Base-by-base conservation (phyloP, 23 tunicate genomes). In the Botrylloides violaceus region DNA sequence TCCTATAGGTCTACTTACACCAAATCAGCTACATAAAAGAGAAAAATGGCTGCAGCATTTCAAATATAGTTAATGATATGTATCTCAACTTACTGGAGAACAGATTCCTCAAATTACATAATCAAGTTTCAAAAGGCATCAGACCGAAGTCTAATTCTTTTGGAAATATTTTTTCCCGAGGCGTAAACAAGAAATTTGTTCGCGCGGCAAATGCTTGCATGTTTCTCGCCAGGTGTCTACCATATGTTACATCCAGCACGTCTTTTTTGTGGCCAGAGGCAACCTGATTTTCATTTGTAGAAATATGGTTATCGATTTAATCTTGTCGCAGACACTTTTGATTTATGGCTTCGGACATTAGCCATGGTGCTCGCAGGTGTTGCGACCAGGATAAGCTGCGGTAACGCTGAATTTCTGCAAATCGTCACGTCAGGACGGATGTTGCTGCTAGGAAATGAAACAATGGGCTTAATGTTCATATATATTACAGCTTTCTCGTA, bases 211-310 rank as follows among this genome's bases (percentile, higher is more conserved):
- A 32, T 36, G 37, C 58, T 36, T 68, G 29, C 25, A 28, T 39
- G 56, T 37, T 22, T 25, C 30, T 26, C 49, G 21, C 58, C 74
- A 68, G 74, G 74, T 68, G 74, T 68, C 58, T 37, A 68, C 74
- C 74, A 68, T 68, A 68, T 68, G 74, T 37, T 37, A 35, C 26
- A 43, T 33, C 37, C 27, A 37, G 21, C 38, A 68, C 20, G 23
- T 37, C 58, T 37, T 68, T 68, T n/a, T 68, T 36, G 74, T 68
- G 74, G 74, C 74, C 74, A 35, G 58, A 39, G 58, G 74, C 56
- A 23, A 68, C 49, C 25, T 2, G 74, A 68, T 37, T 43, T 36
- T 37, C 32, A 25, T 18, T 56, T 7, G 37, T 32, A 43, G 20
- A n/a, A 68, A 37, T 23, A 68, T 68, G 22, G 58, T 68, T 68